Percentiles rank a stretch among this genome's conserved stretches.
Evolutionary conservation across 2,113 vertebrate genomes (phyloP).

Genomic region (Dromas ardeola): DNA sequence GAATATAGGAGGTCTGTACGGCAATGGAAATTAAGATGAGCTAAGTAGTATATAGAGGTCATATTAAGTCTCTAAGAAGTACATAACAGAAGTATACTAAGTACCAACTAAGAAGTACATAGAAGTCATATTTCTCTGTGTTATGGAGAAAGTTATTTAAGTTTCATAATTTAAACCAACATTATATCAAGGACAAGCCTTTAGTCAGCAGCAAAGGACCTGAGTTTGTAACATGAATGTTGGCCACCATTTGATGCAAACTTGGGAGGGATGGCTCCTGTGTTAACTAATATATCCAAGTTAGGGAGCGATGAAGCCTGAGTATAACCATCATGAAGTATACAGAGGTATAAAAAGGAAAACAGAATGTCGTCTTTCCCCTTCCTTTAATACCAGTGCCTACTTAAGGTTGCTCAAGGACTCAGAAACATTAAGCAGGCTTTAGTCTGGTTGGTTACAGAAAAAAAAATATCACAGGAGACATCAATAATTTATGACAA

Average conservation of each 20-base stretch:
- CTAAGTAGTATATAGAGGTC: neutral
- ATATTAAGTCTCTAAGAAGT: neutral
- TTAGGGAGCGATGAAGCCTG: neutral
- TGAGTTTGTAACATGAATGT: neutral
- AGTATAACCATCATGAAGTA: neutral
- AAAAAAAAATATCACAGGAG: neutral
- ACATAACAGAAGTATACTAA: neutral
- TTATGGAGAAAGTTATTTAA: neutral
- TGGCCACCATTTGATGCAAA: neutral
- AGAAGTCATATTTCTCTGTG: neutral
- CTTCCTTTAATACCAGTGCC: neutral
- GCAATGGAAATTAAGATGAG: neutral
- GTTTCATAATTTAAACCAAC: neutral
- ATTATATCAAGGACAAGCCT: neutral
- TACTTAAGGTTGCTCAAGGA: neutral
- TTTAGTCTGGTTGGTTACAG: neutral
- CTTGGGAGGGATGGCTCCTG: neutral
- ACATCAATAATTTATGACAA: neutral
- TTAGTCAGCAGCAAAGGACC: neutral
- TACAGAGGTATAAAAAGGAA: neutral
- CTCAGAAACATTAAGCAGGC: neutral
- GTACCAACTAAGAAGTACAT: neutral
- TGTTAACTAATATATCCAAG: neutral
- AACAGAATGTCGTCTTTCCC: neutral
- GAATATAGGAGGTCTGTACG: neutral